Evolutionary conservation across 30 jellyfish, hydroid and myxozoan genomes (phyloP), one percentile per base, ranked within the genome.

Genomic region (Aurelia sp.): DNA sequence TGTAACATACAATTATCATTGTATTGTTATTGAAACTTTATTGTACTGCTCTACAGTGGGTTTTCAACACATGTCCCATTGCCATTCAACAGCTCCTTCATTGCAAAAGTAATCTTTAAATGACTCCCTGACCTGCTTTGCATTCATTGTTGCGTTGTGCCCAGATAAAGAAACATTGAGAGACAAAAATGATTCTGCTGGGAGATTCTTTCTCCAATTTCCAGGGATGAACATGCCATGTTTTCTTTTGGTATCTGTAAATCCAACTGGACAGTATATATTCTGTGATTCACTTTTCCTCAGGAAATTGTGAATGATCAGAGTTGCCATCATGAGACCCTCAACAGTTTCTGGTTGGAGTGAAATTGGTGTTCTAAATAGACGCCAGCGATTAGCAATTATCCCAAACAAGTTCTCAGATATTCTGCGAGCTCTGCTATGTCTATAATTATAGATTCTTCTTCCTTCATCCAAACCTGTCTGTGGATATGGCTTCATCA

Each of bases 51-150:
- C n/a, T n/a, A n/a, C n/a, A n/a, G n/a, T n/a, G n/a, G n/a, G n/a
- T n/a, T n/a, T n/a, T 68, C 60, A 68, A 60, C 80, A 68, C 35
- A 20, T 58, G 13, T 12, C 48, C 96, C 95, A 86, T 78, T 86
- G 96, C 96, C 96, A 86, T n/a, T 51, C 33, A 8, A 86, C 96
- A 12, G 96, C 94, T 20, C 96, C 96, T 20, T 86, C 96, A 77
- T 86, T 78, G 78, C 88, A 41, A 86, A 86, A 86, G 67, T 86
- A 86, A 22, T 86, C 88, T 72, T 0, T 76, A 80, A 77, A 86
- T 18, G 41, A 22, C 13, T 67, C 96, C 41, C 96, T 86, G 22
- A 78, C 55, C 17, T 85, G 24, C 67, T 86, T 86, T 38, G 88
- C 90, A 33, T 18, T 55, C 20, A 30, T 78, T 18, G 40, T 12